Base-by-base conservation (phyloP, 2,888 invertebrate genomes). In the Gnatocerus cornutus region DNA sequence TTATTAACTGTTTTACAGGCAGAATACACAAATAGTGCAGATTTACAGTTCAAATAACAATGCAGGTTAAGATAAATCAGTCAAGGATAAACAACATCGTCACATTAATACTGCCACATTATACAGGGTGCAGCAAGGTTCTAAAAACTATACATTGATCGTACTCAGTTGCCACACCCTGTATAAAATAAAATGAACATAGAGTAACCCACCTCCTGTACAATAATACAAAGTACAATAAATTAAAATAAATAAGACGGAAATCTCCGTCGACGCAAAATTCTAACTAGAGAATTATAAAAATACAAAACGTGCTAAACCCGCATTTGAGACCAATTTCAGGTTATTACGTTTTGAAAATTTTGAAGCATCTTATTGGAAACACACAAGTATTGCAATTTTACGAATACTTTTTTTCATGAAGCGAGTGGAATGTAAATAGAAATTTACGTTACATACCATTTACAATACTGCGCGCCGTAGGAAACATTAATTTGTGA, bases 1-100 rank as follows among this genome's bases (percentile, higher is more conserved):
- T 56, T 55, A 65, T 56, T 65, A 65, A 46, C 37, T 53, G 63
- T 53, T 59, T 52, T 52, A 63, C 63, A 56, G 65, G 65, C 46
- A 65, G 55, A 65, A 46, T 37, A 65, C 65, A 56, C 55, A 48
- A 52, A 43, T 46, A 14, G 50, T 62, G 29, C 50, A 62, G 30
- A 48, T 37, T 62, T 56, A 41, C 53, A 53, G 3, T 53, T 37
- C 33, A 53, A 53, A 10, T 53, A 53, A 50, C 48, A 50, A 50
- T 50, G 48, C 29, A 30, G 53, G 37, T 33, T 39, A 39, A 41
- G 9, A 14, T 30, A 14, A 58, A 41, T 46, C 59, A 46, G 46
- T 59, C 46, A 37, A 61, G 27, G 39, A 43, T 56, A 56, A 56
- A 43, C 41, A 14, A 61, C 39, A 48, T 16, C 37, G 33, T 53